phyloP scores from a whole-genome alignment of 2,113 vertebrate species.

The Carettochelys insculpta region DNA sequence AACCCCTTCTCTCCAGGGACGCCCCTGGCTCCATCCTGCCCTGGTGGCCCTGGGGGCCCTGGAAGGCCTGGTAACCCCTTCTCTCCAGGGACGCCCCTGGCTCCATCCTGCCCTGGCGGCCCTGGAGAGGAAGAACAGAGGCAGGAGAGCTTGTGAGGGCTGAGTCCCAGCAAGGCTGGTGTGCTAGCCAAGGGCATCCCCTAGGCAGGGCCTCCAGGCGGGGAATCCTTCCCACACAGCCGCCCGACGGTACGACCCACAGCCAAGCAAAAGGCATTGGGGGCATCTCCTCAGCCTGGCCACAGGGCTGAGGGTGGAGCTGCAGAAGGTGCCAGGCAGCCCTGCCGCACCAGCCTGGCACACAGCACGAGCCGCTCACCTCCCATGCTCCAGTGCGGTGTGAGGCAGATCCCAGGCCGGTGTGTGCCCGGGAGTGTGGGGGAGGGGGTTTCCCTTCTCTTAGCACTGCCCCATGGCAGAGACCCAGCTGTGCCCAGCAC shows the following conservation, averaged over 20 bases:
- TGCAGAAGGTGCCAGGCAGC: neutral
- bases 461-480: neutral
- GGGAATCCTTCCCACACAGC: too few relatives aligned
- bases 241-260: neutral
- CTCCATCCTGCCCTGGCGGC: slow-evolving; percentile 78
- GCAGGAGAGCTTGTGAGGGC: neutral
- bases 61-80: slow-evolving; percentile 82
- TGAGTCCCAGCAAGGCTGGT: neutral
- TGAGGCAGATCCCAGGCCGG: neutral
- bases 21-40: slow-evolving; percentile 70
- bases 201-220: neutral
- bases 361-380: too few relatives aligned
- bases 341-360: too few relatives aligned
- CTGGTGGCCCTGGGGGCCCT: slow-evolving; percentile 81
- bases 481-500: too few relatives aligned
- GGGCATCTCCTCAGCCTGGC: neutral
- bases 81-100: slow-evolving; percentile 81
- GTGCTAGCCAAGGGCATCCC: too few relatives aligned
- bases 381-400: neutral
- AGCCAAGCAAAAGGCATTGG: neutral
- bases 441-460: neutral
- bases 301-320: neutral
- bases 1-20: slow-evolving; percentile 85
- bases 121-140: slow-evolving; percentile 66
- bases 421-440: too few relatives aligned